Evolutionary conservation across 1,140 invertebrate species (phyloP), one percentile per base, ranked within the genome.

Genomic region (Lordiphosa clarofinis): DNA sequence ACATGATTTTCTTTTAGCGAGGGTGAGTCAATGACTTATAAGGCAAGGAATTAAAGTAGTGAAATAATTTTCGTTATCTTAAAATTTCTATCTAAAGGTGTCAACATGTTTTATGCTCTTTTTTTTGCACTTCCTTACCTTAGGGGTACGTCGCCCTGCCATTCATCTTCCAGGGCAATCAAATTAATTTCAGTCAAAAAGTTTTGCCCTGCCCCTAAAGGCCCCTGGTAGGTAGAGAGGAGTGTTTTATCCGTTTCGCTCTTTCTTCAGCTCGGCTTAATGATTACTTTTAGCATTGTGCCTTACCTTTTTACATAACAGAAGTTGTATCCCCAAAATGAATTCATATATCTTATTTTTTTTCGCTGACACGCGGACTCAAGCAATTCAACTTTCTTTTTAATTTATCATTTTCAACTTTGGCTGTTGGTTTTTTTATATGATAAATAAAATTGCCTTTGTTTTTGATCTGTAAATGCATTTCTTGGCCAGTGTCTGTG

Each of bases 401-500:
- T 37, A 52, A 46, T 52, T 52, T 52, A 52, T 52, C 48, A 52
- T 52, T 52, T 50, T 52, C 31, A 46, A 46, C 43, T 46, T 46
- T 52, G 39, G 48, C 28, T 21, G 31, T 37, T 49, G 12, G 11
- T 49, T 49, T 49, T 10, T 31, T 36, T 48, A 4, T 28, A 6
- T 28, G 24, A 28, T 28, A 35, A 13, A 49, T 11, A 49, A 49
- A 49, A 31, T 35, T 36, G 31, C 13, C 33, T 19, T 21, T 50
- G 33, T 37, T 52, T 52, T 52, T 52, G 33, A 52, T 39, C 48
- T 52, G 36, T 52, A 52, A 52, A 37, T 52, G 48, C 48, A 52
- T 52, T 52, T 52, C 36, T 21, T 52, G 48, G 48, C 48, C 36
- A 35, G 48, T 35, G 24, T 28, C 24, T 7, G 24, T 52, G 36